These are phyloP conservation scores for Danio jaintianensis DNA, from an alignment of 2,797 vertebrate genomes.

Conservation along the genomic window DNA sequence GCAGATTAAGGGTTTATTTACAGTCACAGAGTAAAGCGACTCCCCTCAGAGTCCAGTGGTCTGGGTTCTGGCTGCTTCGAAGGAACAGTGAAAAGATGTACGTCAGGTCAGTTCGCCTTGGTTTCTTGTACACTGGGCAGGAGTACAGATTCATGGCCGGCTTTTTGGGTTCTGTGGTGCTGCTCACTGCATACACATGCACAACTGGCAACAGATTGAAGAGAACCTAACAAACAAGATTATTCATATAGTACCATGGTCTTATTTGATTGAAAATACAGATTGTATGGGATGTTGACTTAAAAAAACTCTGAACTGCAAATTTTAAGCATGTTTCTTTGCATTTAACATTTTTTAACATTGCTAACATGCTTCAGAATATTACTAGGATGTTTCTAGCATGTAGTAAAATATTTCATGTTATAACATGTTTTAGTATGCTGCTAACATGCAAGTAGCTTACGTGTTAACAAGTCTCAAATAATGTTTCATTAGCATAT, in stretches of 20 bases:
- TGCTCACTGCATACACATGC: slow-evolving; percentile 83
- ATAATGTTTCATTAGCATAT: too few species aligned
- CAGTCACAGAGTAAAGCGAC: slow-evolving; percentile 84
- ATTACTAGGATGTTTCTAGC: too few species aligned
- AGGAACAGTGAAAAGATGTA: slow-evolving; percentile 83
- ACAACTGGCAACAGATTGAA: slow-evolving; percentile 85
- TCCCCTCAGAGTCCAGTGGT: slow-evolving; percentile 85
- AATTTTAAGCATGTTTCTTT: too few species aligned
- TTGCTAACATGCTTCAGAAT: too few species aligned
- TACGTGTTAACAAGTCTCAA: too few species aligned
- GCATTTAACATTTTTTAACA: too few species aligned
- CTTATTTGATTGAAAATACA: neutral
- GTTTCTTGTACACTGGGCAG: slow-evolving; percentile 87
- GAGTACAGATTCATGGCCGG: slow-evolving; percentile 68
- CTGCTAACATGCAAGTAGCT: too few species aligned
- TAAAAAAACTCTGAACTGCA: too few species aligned
- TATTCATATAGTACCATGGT: neutral
- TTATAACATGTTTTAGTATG: too few species aligned
- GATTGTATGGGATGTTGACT: too few species aligned
- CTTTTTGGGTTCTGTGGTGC: slow-evolving; percentile 62
- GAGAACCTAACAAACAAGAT: slow-evolving; percentile 75
- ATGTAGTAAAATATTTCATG: too few species aligned
- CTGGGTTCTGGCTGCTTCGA: slow-evolving; percentile 74
- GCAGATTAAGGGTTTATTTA: slow-evolving; percentile 69
- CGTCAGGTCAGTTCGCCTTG: slow-evolving; percentile 82